These are phyloP conservation scores for Apamea monoglypha DNA, from an alignment of 2,888 invertebrate genomes.

Conservation along the genomic window DNA sequence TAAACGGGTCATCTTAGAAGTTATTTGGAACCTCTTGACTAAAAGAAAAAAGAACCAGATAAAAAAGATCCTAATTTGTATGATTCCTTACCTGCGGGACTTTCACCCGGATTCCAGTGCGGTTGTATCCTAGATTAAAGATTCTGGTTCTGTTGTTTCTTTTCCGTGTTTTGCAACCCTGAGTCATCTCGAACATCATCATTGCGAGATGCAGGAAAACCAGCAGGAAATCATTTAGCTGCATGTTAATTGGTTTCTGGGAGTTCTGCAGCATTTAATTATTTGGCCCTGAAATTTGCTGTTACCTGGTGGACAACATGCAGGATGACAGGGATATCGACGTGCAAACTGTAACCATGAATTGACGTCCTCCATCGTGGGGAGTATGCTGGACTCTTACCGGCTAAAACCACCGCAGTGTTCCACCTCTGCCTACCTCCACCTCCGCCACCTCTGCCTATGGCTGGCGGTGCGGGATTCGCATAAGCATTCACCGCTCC, in stretches of 20 bases:
- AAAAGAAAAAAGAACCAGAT: neutral
- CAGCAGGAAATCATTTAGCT: constrained; percentile 77
- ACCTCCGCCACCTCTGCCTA: no score
- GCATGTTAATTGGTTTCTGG: constrained; percentile 55
- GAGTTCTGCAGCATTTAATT: neutral
- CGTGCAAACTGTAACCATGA: no score
- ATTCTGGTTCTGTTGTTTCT: neutral
- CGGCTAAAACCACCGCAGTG: no score
- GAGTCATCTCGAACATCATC: constrained; percentile 71
- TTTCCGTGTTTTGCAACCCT: constrained; percentile 53
- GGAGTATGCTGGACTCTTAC: no score
- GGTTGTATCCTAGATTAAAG: constrained; percentile 24
- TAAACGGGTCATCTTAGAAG: no score
- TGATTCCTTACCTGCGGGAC: constrained; percentile 25
- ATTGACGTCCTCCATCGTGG: no score
- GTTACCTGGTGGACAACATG: neutral
- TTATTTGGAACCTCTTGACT: no score
- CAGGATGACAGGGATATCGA: neutral
- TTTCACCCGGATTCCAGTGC: neutral
- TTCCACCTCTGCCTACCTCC: no score
- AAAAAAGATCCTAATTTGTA: neutral
- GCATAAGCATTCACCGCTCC: no score
- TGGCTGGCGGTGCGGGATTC: no score
- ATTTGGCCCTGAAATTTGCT: neutral
- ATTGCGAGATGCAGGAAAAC: constrained; percentile 79